Evolutionary conservation across 2,113 vertebrate species (phyloP), one percentile per base, ranked within the genome.

Genomic region (Callopanchax toddi): DNA sequence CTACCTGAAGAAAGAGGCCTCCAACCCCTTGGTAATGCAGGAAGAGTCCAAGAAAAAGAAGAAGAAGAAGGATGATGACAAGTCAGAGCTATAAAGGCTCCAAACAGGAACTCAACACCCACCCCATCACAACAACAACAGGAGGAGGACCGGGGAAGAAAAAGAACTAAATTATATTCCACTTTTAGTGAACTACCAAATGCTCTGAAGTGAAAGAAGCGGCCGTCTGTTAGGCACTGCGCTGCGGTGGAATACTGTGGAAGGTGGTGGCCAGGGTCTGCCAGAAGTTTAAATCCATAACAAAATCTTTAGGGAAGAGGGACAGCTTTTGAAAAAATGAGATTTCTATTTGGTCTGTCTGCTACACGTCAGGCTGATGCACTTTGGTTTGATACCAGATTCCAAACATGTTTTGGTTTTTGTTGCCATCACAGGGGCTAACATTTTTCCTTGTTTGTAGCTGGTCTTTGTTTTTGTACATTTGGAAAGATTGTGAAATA

Each of bases 31-130:
- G 0, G 74, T 95, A 53, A 79, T 96, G 70, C 89, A 93, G 86
- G 96, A 98, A 57, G 95, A 95, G 58, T 81, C 95, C 76, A 97
- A 98, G 79, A 96, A 97, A 83, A 96, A 97, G 91, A 96, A 95
- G 87, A 94, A 90, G 82, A 89, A 90, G 81, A 74, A 65, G 60
- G 39, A 62, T 0, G 66, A 58, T 0, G 66, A 57, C 29, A 74
- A 73, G 66, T 2, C 15, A 0, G 93, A 93, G 81, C 87, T 93
- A 86, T 93, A 93, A 90, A 78, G 60, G 36, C 67, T 55, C 66
- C 58, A 25, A 23, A 67, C 44, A 29, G 59, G 48, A 88, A 77
- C 67, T 59, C 54, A 4, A 60, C 56, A 34, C 52, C 57, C 26
- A 42, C 65, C 57, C 34, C 18, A 21, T 21, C 49, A 48, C 43